Base-by-base conservation (phyloP, 2,797 vertebrate genomes). In the Smutsia temminckii region DNA sequence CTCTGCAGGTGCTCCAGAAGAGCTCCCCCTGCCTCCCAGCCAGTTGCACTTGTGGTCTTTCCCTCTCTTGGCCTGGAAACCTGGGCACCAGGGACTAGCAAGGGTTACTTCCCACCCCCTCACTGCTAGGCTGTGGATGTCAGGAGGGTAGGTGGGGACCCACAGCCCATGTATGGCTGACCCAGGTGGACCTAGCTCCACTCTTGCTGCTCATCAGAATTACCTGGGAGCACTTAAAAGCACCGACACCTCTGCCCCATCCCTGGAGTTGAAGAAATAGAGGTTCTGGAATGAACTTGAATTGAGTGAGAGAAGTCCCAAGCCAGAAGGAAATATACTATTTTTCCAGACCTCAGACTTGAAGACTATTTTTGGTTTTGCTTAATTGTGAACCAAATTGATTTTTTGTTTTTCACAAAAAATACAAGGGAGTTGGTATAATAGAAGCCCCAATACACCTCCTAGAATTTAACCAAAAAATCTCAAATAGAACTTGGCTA, bases 391-490 rank as follows among this genome's bases (percentile, higher is more conserved):
- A 81, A 32, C 23, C 86, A 92, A 92, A 74, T 21, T 77, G 71
- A 40, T 49, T 69, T 88, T 81, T 51, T 63, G 63, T 63, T 80
- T 32, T 94, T 91, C 71, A 32, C 6, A 11, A 71, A 75, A 80
- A 27, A 69, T 37, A 59, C 3, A 4, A 53, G 40, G 8, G 23
- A 85, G 2, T 63, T 14, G 2, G 77, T 91, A 46, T 77, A 87
- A 49, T 55, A 88, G 57, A 88, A 95, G n/a, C 12, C 5, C 68
- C 42, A 66, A 6, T 69, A 57, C 18, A 55, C 40, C n/a, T 27
- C 53, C 57, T 89, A 66, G 40, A 91, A 93, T 75, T 81, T 96
- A 93, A 42, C 32, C 42, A 85, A 93, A 93, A 94, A 63, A 77
- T 57, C 53, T 10, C 37, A 81, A 81, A 29, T 37, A 75, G 61